Conservation (phyloP, 2,113 vertebrate species). For the Penelope pileata region DNA sequence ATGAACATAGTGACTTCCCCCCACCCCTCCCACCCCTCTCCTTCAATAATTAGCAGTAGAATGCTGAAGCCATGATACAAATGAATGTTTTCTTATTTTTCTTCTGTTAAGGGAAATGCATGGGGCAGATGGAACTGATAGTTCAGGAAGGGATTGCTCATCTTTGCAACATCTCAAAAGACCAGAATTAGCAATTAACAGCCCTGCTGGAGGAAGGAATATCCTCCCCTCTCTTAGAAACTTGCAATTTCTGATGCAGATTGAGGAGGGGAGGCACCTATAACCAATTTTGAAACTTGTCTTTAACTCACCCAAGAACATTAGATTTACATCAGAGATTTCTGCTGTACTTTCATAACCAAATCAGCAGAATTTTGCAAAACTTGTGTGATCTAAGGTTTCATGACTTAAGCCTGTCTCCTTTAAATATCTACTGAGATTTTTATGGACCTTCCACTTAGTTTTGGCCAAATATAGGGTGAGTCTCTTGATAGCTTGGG, state of each 20-base stretch:
- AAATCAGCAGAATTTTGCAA: not conserved
- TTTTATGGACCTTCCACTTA: not conserved
- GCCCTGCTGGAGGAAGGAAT: not conserved
- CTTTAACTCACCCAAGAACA: not conserved
- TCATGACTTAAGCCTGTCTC: not conserved
- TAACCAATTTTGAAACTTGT: not conserved
- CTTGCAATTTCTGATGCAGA: not conserved
- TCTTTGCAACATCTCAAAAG: not conserved
- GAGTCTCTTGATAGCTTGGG: not conserved
- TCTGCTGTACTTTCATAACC: not conserved
- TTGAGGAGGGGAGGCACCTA: not conserved
- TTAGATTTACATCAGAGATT: not conserved
- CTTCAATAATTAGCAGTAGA: not conserved
- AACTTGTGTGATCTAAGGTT: not conserved
- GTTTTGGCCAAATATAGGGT: not conserved
- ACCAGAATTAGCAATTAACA: not conserved
- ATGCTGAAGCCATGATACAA: not conserved
- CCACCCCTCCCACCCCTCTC: no score
- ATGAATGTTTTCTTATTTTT: not conserved
- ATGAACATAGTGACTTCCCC: not conserved
- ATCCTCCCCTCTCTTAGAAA: not conserved
- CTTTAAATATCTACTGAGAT: not conserved
- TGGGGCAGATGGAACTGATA: not conserved
- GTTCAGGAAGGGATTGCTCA: not conserved
- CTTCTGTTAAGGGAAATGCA: not conserved